phyloP scores from a whole-genome alignment of 1,140 invertebrate genomes.

The Drosophila oshimai region DNA sequence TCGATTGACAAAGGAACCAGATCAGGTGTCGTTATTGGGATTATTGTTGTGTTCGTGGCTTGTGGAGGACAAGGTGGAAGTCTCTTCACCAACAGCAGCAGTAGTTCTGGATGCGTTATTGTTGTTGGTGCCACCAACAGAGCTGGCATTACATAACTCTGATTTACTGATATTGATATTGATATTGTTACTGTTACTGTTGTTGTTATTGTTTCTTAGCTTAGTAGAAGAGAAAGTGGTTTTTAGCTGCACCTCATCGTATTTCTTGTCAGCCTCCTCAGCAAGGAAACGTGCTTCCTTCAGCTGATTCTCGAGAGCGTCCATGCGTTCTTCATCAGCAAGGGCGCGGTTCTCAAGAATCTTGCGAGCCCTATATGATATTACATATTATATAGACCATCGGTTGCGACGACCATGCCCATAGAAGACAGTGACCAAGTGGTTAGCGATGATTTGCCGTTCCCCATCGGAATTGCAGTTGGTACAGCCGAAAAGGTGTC shows the following conservation, averaged over 20 bases:
- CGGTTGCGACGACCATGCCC: conserved; percentile 62
- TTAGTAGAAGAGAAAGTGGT: conserved; percentile 67
- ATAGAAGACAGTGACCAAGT: conserved; percentile 82
- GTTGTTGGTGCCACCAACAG: conserved; percentile 52
- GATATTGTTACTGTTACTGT: conserved; percentile 46
- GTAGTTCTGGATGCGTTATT: conserved; percentile 69
- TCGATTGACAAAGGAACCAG: conserved; percentile 59
- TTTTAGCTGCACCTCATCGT: conserved; percentile 96
- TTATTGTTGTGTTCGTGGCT: conserved; percentile 64
- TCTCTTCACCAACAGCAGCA: conserved; percentile 69
- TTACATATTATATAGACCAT: conserved; percentile 25
- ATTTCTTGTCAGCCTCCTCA: conserved; percentile 99
- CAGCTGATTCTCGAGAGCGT: conserved; percentile 98
- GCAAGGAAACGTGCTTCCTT: conserved; percentile 99
- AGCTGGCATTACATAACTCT: conserved; percentile 26
- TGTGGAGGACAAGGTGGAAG: conserved; percentile 79
- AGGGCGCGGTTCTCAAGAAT: conserved; percentile 99
- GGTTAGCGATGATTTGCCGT: conserved; percentile 73
- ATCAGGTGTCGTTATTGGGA: conserved; percentile 71
- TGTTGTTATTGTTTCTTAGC: conserved; percentile 65
- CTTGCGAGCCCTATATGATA: conserved; percentile 95
- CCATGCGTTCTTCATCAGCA: conserved; percentile 99
- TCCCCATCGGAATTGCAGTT: conserved; percentile 33
- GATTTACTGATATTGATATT: conserved; percentile 43
- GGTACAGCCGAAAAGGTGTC: conserved; percentile 63